phyloP scores from a whole-genome alignment of 2,797 vertebrate genomes.

The Chaenodraco wilsoni region DNA sequence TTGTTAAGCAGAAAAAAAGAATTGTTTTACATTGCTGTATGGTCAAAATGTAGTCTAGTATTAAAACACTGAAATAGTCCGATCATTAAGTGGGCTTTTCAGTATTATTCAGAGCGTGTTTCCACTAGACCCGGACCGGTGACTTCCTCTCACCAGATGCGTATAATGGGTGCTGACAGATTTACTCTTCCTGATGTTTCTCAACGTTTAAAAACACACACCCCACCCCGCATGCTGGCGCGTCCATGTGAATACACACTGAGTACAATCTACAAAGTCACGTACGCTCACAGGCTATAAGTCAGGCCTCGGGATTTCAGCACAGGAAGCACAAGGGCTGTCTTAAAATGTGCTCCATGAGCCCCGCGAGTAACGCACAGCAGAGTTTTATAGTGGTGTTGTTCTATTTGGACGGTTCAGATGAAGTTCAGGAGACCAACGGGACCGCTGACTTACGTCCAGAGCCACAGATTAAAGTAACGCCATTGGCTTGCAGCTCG shows the following conservation, averaged over 20 bases:
- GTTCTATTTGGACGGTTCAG: slow-evolving; percentile 62
- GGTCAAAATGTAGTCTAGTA: background rate
- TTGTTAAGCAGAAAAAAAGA: background rate
- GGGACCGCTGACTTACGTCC: background rate
- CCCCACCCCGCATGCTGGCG: slow-evolving; percentile 37
- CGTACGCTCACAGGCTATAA: slow-evolving; percentile 16
- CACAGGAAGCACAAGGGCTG: slow-evolving; percentile 61
- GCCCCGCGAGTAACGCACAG: slow-evolving; percentile 29
- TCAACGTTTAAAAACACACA: slow-evolving; percentile 36
- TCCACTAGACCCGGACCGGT: slow-evolving; percentile 14
- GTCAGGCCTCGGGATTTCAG: slow-evolving; percentile 45
- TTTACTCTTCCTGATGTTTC: slow-evolving; percentile 69
- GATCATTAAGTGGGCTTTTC: background rate
- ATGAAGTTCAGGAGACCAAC: slow-evolving; percentile 47
- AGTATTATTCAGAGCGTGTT: slow-evolving; percentile 1
- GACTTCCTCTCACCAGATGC: slow-evolving; percentile 58
- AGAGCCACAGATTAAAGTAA: background rate
- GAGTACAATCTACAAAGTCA: slow-evolving; percentile 3
- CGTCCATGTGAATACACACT: slow-evolving; percentile 5
- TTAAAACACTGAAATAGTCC: background rate
- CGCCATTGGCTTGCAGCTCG: too few species aligned
- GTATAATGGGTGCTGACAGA: slow-evolving; percentile 76
- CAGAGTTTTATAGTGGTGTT: slow-evolving; percentile 48
- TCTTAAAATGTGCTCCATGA: slow-evolving; percentile 43
- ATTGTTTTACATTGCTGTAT: too few species aligned